Conservation (phyloP, 1,140 invertebrate species). For the Drosophila triauraria region DNA sequence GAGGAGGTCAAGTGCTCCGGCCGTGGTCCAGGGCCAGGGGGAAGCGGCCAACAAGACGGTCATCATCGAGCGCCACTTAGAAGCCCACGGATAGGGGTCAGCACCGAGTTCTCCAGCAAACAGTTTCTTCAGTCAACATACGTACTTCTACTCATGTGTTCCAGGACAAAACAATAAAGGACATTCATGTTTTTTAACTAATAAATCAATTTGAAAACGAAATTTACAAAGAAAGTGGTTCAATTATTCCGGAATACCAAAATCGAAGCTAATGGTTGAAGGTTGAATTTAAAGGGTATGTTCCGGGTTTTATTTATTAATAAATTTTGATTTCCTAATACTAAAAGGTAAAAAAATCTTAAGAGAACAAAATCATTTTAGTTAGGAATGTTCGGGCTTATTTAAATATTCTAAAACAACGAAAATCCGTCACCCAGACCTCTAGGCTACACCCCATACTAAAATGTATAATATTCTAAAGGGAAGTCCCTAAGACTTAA, state of each 20-base stretch:
- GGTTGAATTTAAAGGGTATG: neutral
- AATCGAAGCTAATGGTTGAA: neutral
- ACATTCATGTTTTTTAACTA: conserved; percentile 33
- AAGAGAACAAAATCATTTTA: too few relatives aligned
- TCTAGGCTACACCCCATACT: too few relatives aligned
- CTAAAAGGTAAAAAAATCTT: too few relatives aligned
- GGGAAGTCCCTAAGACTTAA: neutral
- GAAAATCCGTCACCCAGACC: too few relatives aligned
- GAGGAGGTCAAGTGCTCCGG: conserved; percentile 61
- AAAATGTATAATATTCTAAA: too few relatives aligned
- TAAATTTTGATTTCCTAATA: too few relatives aligned
- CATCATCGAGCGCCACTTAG: conserved; percentile 50
- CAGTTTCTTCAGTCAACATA: conserved; percentile 39
- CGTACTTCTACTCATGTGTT: conserved; percentile 50
- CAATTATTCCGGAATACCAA: neutral
- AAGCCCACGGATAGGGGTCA: conserved; percentile 28
- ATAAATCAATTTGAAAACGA: conserved; percentile 23
- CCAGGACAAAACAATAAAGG: conserved; percentile 24
- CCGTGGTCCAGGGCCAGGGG: conserved; percentile 28
- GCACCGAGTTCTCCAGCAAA: conserved; percentile 48
- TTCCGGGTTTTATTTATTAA: neutral
- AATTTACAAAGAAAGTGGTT: neutral
- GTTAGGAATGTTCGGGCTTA: too few relatives aligned
- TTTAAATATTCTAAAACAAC: too few relatives aligned
- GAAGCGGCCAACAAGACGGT: conserved; percentile 46